Evolutionary conservation across 1,140 invertebrate species (phyloP), one percentile per base, ranked within the genome.

Genomic region (Frieseomelitta varia): DNA sequence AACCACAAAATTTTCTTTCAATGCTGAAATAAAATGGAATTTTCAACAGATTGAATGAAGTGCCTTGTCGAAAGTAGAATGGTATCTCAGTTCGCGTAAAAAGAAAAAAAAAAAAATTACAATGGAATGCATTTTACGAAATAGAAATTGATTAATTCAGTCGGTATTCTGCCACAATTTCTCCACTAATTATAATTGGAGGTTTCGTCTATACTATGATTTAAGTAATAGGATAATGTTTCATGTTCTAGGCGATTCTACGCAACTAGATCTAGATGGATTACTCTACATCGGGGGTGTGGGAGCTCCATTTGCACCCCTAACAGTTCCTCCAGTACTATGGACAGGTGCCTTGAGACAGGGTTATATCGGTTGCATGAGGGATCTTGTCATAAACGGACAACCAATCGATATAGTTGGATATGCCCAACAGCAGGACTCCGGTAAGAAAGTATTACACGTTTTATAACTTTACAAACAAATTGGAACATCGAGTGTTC

Each of bases 291-390:
- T 99, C 12, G 99, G 99, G 1, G 98, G 98, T 10, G 95, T 98
- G 15, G 98, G 98, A 0, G 96, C 97, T 0, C 96, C 97, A 2
- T 97, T 97, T 90, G 96, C 96, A 30, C 96, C 96, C 17, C 95
- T 97, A 17, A 96, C 96, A 14, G 96, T 98, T 51, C 98, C 99
- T 6, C 96, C 97, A 4, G 97, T 97, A 53, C 94, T 99, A 61
- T 99, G 99, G 99, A 98, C 98, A 10, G 98, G 97, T 0, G 97
- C 97, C 12, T 94, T 99, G 39, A 96, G 97, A 77, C 97, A 98
- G 90, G 99, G 99, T 21, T 99, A 98, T 92, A 98, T 99, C 2
- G 99, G 99, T 6, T 99, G 99, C 93, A 96, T 99, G 91, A 96
- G 98, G 91, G 99, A 99, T 94, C 95, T 99, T 87, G 96, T 98